phyloP scores from a whole-genome alignment of 2,888 invertebrate genomes.

The Athrips mouffetella region DNA sequence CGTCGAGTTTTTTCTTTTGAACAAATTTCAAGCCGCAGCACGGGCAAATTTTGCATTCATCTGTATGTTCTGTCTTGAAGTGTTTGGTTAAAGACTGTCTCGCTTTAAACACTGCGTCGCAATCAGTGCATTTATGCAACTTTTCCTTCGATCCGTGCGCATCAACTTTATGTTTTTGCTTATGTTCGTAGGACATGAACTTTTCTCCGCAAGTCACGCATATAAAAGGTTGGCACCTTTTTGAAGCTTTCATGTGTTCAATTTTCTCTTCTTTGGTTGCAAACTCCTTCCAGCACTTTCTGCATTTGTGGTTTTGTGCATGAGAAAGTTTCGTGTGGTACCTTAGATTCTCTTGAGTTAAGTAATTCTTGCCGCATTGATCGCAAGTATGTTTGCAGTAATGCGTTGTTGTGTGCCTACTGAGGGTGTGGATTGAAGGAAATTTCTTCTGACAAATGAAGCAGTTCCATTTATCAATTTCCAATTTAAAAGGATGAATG shows the following conservation, averaged over 20 bases:
- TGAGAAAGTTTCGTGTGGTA: conserved; percentile 58
- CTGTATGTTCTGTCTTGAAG: conserved; percentile 51
- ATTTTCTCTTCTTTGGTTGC: conserved; percentile 42
- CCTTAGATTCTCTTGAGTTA: conserved; percentile 51
- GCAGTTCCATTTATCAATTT: conserved; percentile 52
- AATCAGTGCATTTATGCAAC: conserved; percentile 55
- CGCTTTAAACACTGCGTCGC: conserved; percentile 39
- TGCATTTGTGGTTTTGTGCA: conserved; percentile 46
- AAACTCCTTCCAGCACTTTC: conserved; percentile 61
- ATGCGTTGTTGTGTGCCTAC: conserved; percentile 58
- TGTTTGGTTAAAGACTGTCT: conserved; percentile 56
- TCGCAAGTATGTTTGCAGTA: conserved; percentile 60
- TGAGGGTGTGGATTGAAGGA: conserved; percentile 49
- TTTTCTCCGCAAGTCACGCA: conserved; percentile 56
- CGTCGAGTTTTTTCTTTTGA: conserved; percentile 43
- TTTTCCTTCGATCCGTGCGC: conserved; percentile 42
- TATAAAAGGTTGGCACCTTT: conserved; percentile 52
- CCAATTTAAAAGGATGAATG: conserved; percentile 56
- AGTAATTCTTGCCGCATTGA: conserved; percentile 55
- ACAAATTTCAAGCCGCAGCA: conserved; percentile 54
- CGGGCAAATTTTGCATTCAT: conserved; percentile 47
- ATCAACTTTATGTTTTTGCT: conserved; percentile 49
- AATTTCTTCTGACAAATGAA: conserved; percentile 49
- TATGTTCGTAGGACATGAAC: conserved; percentile 59
- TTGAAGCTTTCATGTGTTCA: conserved; percentile 45